phyloP scores from a whole-genome alignment of 2,113 vertebrate genomes.

The Merops nubicus region DNA sequence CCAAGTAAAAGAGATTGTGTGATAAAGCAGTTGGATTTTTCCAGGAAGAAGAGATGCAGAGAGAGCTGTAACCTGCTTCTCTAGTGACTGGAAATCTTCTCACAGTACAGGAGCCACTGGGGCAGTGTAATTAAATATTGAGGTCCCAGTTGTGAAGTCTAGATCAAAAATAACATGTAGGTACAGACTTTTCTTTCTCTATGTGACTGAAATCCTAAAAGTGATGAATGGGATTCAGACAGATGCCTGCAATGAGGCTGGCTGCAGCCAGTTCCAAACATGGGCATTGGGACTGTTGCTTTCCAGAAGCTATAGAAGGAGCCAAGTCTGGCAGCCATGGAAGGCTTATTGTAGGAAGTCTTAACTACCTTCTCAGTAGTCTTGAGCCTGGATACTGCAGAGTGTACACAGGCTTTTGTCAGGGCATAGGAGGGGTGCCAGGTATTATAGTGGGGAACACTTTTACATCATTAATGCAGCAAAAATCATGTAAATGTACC shows the following conservation, averaged over 20 bases:
- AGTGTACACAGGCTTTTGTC: neutral
- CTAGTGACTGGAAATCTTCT: neutral
- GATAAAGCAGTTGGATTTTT: neutral
- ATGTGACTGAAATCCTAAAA: neutral
- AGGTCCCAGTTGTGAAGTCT: neutral
- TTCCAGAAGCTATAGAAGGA: neutral
- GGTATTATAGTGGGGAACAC: neutral
- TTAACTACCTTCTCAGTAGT: neutral
- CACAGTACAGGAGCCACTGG: neutral
- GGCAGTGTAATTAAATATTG: neutral
- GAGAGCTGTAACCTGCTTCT: neutral
- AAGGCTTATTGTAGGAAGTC: neutral
- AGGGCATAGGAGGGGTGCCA: neutral
- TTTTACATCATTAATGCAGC: neutral
- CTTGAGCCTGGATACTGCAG: neutral
- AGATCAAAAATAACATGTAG: neutral
- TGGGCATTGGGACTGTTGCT: neutral
- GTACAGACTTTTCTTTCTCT: neutral
- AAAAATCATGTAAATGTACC: neutral
- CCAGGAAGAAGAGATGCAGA: neutral
- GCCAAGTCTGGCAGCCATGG: neutral
- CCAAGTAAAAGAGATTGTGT: neutral
- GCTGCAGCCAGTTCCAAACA: neutral
- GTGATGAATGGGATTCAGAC: neutral
- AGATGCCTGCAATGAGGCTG: neutral